Evolutionary conservation across 2,797 vertebrate species (phyloP).

Genomic region (Hafferia zeledoni): DNA sequence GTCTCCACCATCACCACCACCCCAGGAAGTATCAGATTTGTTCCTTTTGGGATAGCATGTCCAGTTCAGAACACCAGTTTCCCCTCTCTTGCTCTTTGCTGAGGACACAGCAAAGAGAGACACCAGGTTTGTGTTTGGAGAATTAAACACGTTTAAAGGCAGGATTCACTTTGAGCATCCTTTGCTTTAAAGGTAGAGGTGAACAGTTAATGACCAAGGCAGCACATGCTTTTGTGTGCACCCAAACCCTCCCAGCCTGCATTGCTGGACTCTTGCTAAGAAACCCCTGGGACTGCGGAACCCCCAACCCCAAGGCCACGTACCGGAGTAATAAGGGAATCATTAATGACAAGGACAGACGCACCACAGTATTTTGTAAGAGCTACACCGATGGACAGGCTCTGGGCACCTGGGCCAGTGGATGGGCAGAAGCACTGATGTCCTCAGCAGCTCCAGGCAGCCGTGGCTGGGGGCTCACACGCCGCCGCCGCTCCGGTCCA

Average conservation of each 20-base stretch:
- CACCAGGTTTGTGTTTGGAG: fast-evolving
- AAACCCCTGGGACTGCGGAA: not conserved
- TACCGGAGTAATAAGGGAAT: not conserved
- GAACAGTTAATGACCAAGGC: not conserved
- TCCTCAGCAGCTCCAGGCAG: not conserved
- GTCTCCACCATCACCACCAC: not conserved
- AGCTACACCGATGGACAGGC: not conserved
- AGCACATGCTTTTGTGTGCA: not conserved
- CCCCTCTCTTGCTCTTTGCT: not conserved
- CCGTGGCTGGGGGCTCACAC: slow-evolving; percentile 76
- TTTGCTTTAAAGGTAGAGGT: not conserved
- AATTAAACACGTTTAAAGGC: fast-evolving
- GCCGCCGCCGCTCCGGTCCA: slow-evolving; percentile 94
- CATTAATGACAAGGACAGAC: not conserved
- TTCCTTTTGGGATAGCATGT: not conserved
- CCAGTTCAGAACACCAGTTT: not conserved
- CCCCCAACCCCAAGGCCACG: slow-evolving; percentile 28
- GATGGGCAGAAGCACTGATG: slow-evolving; percentile 50
- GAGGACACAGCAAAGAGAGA: not conserved
- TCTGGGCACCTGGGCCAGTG: not conserved
- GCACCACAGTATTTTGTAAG: not conserved
- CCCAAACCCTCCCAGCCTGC: not conserved
- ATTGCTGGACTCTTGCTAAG: not conserved
- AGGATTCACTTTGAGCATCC: not conserved
- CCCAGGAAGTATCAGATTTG: not conserved